These are phyloP conservation scores for Meandrusa payeni DNA, from an alignment of 2,888 invertebrate genomes.

Conservation along the genomic window DNA sequence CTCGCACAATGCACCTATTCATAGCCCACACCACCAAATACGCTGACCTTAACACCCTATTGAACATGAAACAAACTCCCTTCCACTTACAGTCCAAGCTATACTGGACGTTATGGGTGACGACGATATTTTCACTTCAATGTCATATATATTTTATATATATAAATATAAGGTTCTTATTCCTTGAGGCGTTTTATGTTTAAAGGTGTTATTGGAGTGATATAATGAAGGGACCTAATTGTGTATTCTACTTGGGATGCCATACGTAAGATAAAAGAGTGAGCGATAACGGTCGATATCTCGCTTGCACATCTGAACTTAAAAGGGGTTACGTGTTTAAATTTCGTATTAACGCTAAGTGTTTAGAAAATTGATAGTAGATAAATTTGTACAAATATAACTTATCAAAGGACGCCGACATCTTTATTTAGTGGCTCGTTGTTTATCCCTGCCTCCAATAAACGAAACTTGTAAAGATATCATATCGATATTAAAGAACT, in stretches of 20 bases:
- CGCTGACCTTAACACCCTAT: constrained; percentile 44
- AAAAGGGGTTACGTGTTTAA: constrained; percentile 28
- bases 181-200: constrained; percentile 34
- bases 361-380: constrained; percentile 13
- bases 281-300: constrained; percentile 46
- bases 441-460: constrained; percentile 18
- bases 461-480: constrained; percentile 24
- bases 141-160: constrained; percentile 29
- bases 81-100: constrained; percentile 40
- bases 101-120: constrained; percentile 43
- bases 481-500: constrained; percentile 18
- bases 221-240: constrained; percentile 78
- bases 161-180: constrained; percentile 31
- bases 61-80: constrained; percentile 63
- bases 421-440: constrained; percentile 11
- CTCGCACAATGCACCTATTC: constrained; percentile 76
- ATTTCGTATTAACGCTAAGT: constrained; percentile 10
- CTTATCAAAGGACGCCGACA: constrained; percentile 4
- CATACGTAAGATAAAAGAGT: constrained; percentile 58
- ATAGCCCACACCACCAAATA: constrained; percentile 43
- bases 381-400: constrained; percentile 14
- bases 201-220: constrained; percentile 77
- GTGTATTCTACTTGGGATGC: constrained; percentile 70
- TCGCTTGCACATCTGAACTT: constrained; percentile 41
- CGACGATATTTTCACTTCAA: constrained; percentile 35